phyloP scores from a whole-genome alignment of 2,113 vertebrate species.

The Myodes glareolus region DNA sequence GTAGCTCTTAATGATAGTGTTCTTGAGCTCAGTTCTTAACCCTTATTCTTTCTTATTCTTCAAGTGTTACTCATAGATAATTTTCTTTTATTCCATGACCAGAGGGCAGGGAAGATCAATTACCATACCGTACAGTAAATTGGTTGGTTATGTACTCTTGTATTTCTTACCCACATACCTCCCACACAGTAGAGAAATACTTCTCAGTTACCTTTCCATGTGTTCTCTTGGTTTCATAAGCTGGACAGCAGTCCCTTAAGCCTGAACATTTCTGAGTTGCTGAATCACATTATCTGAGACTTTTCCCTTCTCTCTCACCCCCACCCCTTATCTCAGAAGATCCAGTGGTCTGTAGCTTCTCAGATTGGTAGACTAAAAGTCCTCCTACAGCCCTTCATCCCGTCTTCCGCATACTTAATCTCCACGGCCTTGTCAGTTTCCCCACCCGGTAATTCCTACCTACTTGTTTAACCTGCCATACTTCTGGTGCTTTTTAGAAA shows the following conservation, averaged over 20 bases:
- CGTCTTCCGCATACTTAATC: not conserved
- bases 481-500: not conserved
- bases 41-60: not conserved
- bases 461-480: not conserved
- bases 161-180: not conserved
- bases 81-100: not conserved
- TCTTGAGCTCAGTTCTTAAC: not conserved
- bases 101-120: not conserved
- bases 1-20: not conserved
- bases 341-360: not conserved
- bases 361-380: not conserved
- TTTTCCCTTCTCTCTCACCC: not conserved
- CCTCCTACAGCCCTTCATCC: not conserved
- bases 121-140: not conserved
- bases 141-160: conserved; percentile 1
- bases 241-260: not conserved
- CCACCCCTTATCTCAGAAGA: not conserved
- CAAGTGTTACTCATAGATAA: not conserved
- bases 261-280: not conserved
- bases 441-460: not conserved
- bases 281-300: not conserved
- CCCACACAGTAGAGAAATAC: not conserved
- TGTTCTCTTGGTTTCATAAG: not conserved
- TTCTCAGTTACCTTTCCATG: not conserved
- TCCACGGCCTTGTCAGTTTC: not conserved